These are phyloP conservation scores for Tamandua tetradactyla DNA, from an alignment of 2,797 vertebrate genomes.

Conservation along the genomic window DNA sequence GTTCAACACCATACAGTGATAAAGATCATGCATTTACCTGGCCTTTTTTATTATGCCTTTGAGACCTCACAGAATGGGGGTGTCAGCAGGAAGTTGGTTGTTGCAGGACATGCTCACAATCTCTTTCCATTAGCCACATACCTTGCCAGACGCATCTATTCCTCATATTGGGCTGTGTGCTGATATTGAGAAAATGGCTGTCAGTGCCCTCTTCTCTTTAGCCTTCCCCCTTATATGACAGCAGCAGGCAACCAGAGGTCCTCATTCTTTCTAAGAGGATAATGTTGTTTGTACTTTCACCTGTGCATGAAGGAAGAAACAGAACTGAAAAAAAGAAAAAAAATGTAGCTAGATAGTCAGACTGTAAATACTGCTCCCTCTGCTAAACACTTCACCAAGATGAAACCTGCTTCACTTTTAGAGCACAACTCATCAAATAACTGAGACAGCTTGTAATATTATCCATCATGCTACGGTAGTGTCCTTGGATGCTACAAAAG, in stretches of 20 bases:
- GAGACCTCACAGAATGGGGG: neutral
- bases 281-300: neutral
- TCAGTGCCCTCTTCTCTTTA: neutral
- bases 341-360: neutral
- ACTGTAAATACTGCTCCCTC: conserved; percentile 46
- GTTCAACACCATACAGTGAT: neutral
- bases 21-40: neutral
- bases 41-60: conserved; percentile 1
- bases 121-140: neutral
- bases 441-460: conserved; percentile 50
- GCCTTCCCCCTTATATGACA: neutral
- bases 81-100: neutral
- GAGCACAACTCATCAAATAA: conserved; percentile 47
- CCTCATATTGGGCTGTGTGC: neutral
- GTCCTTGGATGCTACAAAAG: conserved; percentile 66
- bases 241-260: conserved; percentile 7
- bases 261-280: neutral
- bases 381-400: conserved; percentile 54
- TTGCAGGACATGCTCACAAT: neutral
- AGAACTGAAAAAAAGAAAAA: neutral
- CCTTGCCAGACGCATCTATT: neutral
- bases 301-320: neutral
- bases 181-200: neutral
- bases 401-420: conserved; percentile 72
- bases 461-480: conserved; percentile 27